These are phyloP conservation scores for Gallirallus australis DNA, from an alignment of 2,797 vertebrate genomes.

Conservation along the genomic window DNA sequence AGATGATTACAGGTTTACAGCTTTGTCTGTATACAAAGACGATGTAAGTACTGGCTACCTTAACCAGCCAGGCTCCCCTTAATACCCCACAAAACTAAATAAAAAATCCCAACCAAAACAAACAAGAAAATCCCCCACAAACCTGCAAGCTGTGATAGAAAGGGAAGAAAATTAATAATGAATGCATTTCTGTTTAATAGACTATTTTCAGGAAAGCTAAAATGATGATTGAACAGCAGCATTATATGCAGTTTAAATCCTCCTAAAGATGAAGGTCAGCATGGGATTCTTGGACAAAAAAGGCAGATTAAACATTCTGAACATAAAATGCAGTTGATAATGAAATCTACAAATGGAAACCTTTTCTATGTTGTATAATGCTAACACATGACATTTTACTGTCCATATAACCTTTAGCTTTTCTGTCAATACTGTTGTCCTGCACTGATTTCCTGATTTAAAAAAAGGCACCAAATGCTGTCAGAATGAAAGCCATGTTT, in stretches of 20 bases:
- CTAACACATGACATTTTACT: conserved; percentile 56
- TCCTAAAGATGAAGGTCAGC: conserved; percentile 45
- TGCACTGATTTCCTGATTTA: conserved; percentile 22
- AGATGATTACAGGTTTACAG: background rate
- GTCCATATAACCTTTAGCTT: conserved; percentile 45
- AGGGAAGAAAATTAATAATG: background rate
- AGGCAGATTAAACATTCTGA: conserved; percentile 55
- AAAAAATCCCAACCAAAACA: background rate
- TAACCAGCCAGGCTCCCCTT: background rate
- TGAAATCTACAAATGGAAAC: conserved; percentile 60
- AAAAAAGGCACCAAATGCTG: conserved; percentile 23
- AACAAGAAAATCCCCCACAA: background rate
- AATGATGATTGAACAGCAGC: conserved; percentile 17
- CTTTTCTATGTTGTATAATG: conserved; percentile 37
- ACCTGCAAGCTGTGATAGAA: background rate
- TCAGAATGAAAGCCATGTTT: conserved; percentile 34
- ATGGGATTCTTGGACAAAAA: background rate
- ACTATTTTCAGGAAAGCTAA: conserved; percentile 34
- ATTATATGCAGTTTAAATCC: conserved; percentile 9
- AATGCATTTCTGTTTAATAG: conserved; percentile 16
- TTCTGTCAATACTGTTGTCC: conserved; percentile 35
- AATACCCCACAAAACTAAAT: too few species aligned
- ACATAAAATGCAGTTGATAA: conserved; percentile 40
- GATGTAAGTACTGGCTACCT: background rate
- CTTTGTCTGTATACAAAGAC: background rate